These are phyloP conservation scores for Lepidochitona cinerea DNA, from an alignment of 2,888 invertebrate genomes.

Conservation along the genomic window DNA sequence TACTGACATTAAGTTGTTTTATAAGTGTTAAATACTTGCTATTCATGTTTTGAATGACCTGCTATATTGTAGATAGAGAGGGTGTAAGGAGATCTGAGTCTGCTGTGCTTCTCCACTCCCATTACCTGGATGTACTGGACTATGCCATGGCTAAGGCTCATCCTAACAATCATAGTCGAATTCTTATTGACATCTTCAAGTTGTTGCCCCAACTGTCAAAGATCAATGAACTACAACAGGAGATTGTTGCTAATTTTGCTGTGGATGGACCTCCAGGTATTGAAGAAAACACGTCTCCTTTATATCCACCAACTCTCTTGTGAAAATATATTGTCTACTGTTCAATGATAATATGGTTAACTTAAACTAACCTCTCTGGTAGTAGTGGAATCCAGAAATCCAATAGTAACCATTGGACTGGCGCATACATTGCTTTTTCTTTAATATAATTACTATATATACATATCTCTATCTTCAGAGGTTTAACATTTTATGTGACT, in stretches of 20 bases:
- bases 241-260: conserved; percentile 41
- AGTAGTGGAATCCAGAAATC: too few species aligned
- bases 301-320: neutral
- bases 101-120: conserved; percentile 41
- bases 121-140: conserved; percentile 49
- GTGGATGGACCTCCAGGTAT: conserved; percentile 34
- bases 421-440: too few species aligned
- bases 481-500: too few species aligned
- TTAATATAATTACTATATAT: too few species aligned
- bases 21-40: too few species aligned
- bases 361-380: too few species aligned
- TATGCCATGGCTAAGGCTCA: conserved; percentile 41
- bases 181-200: conserved; percentile 48
- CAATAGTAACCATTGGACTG: too few species aligned
- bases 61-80: conserved; percentile 40
- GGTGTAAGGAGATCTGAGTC: conserved; percentile 29
- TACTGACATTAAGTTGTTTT: too few species aligned
- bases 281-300: neutral
- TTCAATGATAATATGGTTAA: too few species aligned
- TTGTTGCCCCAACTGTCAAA: conserved; percentile 43
- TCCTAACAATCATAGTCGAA: conserved; percentile 32
- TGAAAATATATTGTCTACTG: too few species aligned
- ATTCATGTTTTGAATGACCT: neutral
- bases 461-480: too few species aligned
- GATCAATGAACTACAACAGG: conserved; percentile 40